Conservation (phyloP, 2,888 invertebrate genomes). For the Diaphora mendica region DNA sequence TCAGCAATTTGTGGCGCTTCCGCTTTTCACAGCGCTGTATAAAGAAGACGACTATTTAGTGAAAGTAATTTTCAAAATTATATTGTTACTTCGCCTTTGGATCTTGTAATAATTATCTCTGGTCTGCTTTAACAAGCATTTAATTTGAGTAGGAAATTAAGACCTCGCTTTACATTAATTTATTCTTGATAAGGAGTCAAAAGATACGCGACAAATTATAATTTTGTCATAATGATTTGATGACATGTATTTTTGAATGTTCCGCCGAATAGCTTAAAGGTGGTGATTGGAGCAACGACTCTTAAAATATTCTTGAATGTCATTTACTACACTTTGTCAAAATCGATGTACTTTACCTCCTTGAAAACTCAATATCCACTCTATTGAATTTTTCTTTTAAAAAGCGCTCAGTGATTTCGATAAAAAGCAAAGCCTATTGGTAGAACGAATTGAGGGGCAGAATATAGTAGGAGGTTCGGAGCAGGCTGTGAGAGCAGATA, state of each 20-base stretch:
- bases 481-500: slow-evolving; percentile 70
- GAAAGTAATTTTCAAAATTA: slow-evolving; percentile 81
- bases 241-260: slow-evolving; percentile 31
- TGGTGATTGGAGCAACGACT: background rate
- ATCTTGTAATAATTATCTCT: slow-evolving; percentile 82
- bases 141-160: slow-evolving; percentile 78
- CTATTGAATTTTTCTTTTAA: slow-evolving; percentile 52
- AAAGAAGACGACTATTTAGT: slow-evolving; percentile 76
- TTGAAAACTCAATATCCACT: slow-evolving; percentile 48
- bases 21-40: slow-evolving; percentile 70
- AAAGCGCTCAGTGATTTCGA: slow-evolving; percentile 66
- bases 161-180: slow-evolving; percentile 67
- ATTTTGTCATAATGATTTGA: slow-evolving; percentile 48
- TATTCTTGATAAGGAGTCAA: slow-evolving; percentile 63
- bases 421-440: slow-evolving; percentile 82
- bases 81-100: slow-evolving; percentile 79
- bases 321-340: background rate
- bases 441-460: slow-evolving; percentile 70
- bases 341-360: slow-evolving; percentile 14
- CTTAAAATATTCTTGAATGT: slow-evolving; percentile 18
- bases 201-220: slow-evolving; percentile 59
- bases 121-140: slow-evolving; percentile 78
- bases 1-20: slow-evolving; percentile 80
- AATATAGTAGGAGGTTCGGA: slow-evolving; percentile 71
- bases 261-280: slow-evolving; percentile 27